Evolutionary conservation across 2,797 vertebrate species (phyloP).

Genomic region (Xiphorhynchus erythropygius): DNA sequence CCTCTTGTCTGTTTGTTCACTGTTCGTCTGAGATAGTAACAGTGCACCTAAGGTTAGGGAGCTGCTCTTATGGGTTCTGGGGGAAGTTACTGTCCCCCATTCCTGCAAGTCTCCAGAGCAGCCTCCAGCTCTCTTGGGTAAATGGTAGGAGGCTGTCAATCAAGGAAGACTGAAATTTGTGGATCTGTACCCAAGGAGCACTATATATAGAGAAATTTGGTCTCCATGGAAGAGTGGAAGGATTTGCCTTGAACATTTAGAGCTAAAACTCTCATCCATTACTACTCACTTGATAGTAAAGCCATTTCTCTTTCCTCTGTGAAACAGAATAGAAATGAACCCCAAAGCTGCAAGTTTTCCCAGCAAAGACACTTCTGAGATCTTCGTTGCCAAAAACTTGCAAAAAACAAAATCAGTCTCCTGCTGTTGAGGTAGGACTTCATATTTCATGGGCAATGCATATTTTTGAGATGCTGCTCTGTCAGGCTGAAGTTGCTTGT

Average conservation of each 20-base stretch:
- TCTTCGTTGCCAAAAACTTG: background rate
- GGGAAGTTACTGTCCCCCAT: background rate
- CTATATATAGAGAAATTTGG: background rate
- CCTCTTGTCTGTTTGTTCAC: background rate
- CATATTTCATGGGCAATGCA: background rate
- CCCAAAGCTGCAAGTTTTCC: background rate
- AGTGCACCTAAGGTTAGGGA: background rate
- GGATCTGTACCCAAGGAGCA: background rate
- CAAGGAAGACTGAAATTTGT: background rate
- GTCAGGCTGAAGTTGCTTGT: background rate
- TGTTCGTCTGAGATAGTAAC: background rate
- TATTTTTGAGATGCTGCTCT: background rate
- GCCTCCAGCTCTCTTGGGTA: background rate
- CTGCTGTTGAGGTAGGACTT: background rate
- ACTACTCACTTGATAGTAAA: background rate
- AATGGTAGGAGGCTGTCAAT: background rate
- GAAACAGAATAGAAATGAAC: background rate
- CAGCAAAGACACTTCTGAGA: background rate
- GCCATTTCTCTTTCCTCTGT: background rate
- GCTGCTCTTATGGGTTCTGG: fast-evolving
- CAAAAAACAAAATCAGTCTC: background rate
- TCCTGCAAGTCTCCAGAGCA: background rate
- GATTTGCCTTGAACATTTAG: background rate
- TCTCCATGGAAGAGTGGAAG: background rate
- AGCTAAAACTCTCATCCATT: background rate